Conservation (phyloP, 2,797 vertebrate species). For the Lacerta viridis region DNA sequence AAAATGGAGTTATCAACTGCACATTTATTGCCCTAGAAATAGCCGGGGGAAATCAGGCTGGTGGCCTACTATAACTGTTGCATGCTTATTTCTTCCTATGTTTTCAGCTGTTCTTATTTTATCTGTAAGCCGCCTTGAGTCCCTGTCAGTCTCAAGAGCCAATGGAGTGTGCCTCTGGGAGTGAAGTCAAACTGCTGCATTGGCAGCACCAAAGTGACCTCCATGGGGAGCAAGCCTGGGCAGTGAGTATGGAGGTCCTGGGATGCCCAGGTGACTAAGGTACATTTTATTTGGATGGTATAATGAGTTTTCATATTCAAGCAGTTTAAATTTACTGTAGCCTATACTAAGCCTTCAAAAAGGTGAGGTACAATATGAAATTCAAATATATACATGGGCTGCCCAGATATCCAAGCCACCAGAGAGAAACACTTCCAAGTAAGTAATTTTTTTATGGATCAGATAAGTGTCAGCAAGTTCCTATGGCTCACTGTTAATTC, state of each 20-base stretch:
- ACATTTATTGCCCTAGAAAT: not conserved
- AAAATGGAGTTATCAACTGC: not conserved
- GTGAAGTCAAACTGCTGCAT: too few species aligned
- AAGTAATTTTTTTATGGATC: not conserved
- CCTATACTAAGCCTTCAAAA: not conserved
- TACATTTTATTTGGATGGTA: not conserved
- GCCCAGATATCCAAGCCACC: not conserved
- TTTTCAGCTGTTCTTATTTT: too few species aligned
- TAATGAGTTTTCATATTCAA: not conserved
- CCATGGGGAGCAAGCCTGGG: too few species aligned
- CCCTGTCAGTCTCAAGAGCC: too few species aligned
- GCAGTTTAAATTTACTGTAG: not conserved
- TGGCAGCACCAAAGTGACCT: too few species aligned
- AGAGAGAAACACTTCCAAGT: not conserved
- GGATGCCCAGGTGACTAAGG: too few species aligned
- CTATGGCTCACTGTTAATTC: not conserved
- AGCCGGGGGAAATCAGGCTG: not conserved
- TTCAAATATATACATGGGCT: not conserved
- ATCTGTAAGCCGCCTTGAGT: too few species aligned
- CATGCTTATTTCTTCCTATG: not conserved
- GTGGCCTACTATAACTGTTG: not conserved
- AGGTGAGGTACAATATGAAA: not conserved
- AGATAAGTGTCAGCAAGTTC: not conserved
- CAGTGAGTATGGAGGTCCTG: too few species aligned
- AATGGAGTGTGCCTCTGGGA: too few species aligned